phyloP scores from a whole-genome alignment of 2,888 invertebrate genomes.

The Villa cingulata region DNA sequence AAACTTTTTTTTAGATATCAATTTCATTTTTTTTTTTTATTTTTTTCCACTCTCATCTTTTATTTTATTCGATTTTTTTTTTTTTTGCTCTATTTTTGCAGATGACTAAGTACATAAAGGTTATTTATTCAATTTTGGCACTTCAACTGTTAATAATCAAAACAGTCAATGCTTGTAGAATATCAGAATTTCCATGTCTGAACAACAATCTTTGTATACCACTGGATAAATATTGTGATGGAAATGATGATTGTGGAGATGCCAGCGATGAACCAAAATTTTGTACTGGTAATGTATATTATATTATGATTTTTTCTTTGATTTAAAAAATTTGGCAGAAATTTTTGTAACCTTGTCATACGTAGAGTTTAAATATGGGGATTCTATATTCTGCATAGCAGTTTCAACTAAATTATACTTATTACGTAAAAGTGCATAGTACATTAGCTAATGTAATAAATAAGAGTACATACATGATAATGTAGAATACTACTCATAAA shows the following conservation, averaged over 20 bases:
- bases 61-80: not conserved
- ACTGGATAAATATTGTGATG: slow-evolving; percentile 76
- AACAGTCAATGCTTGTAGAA: slow-evolving; percentile 48
- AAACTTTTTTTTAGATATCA: not conserved
- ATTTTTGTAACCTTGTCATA: too few species aligned
- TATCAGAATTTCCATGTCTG: slow-evolving; percentile 63
- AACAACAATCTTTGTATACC: slow-evolving; percentile 60
- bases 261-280: slow-evolving; percentile 70
- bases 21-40: not conserved
- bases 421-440: too few species aligned
- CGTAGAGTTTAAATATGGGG: too few species aligned
- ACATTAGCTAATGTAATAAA: too few species aligned
- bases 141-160: slow-evolving; percentile 25
- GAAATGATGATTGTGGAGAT: slow-evolving; percentile 71
- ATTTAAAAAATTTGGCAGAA: too few species aligned
- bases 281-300: slow-evolving; percentile 65
- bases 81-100: slow-evolving; percentile 15
- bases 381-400: too few species aligned
- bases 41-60: not conserved
- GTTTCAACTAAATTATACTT: too few species aligned
- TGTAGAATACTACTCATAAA: too few species aligned
- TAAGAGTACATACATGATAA: too few species aligned
- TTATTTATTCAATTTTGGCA: slow-evolving; percentile 32
- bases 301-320: too few species aligned
- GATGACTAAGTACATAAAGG: slow-evolving; percentile 23